Percentiles rank a stretch among this genome's conserved stretches.
phyloP scores from a whole-genome alignment of 1,140 invertebrate genomes.

The Drosophila obscura region DNA sequence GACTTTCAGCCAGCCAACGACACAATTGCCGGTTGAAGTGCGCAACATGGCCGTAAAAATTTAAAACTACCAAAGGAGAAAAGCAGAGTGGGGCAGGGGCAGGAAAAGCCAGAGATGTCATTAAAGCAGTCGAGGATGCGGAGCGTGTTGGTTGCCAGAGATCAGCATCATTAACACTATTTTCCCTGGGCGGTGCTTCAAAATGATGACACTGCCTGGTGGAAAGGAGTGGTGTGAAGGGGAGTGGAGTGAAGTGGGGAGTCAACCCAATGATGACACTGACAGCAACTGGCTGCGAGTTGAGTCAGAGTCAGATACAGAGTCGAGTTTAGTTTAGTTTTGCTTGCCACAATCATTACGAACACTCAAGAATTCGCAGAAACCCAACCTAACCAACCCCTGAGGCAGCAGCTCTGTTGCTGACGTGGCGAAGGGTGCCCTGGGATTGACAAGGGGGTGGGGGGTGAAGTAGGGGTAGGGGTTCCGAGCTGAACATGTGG shows the following conservation, averaged over 20 bases:
- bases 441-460: not conserved
- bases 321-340: slow-evolving; percentile 62
- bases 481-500: not conserved
- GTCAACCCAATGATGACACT: slow-evolving; percentile 38
- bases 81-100: not conserved
- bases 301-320: slow-evolving; percentile 11
- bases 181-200: slow-evolving; percentile 77
- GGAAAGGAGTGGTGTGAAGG: not conserved
- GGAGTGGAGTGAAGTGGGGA: not conserved
- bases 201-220: slow-evolving; percentile 37
- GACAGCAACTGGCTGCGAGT: slow-evolving; percentile 55
- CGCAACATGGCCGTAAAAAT: slow-evolving; percentile 65
- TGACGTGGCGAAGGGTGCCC: slow-evolving; percentile 35
- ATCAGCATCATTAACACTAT: slow-evolving; percentile 82
- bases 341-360: slow-evolving; percentile 76
- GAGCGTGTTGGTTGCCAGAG: slow-evolving; percentile 59
- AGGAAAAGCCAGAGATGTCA: slow-evolving; percentile 38
- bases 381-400: too few species aligned
- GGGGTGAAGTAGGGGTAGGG: not conserved
- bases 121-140: slow-evolving; percentile 66
- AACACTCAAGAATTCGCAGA: slow-evolving; percentile 66
- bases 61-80: slow-evolving; percentile 51
- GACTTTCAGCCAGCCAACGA: slow-evolving; percentile 31
- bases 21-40: slow-evolving; percentile 68
- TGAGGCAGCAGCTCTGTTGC: slow-evolving; percentile 43